Conservation (phyloP, 2,113 vertebrate species). For the Ptilorrhoa leucosticta region DNA sequence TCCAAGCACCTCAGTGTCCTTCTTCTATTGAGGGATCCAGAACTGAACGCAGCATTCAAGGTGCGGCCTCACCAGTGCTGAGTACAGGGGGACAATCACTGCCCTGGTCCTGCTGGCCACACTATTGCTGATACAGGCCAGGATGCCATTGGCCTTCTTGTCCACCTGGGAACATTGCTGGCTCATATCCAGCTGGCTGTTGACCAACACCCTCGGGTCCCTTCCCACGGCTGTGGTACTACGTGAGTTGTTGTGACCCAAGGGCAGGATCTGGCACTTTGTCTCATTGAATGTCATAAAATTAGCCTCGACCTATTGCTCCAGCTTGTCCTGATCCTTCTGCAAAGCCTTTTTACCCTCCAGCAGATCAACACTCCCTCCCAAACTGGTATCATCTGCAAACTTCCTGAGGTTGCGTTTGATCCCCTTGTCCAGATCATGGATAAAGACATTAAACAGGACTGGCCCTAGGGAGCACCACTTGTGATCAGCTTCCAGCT, state of each 20-base stretch:
- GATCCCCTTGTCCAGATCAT: background rate
- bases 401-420: background rate
- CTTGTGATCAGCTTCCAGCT: background rate
- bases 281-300: background rate
- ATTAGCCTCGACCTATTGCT: background rate
- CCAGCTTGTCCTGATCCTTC: background rate
- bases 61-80: fast-evolving
- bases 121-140: background rate
- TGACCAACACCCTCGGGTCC: background rate
- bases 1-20: background rate
- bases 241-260: background rate
- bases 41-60: background rate
- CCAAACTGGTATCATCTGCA: background rate
- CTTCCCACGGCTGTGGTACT: background rate
- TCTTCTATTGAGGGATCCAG: background rate
- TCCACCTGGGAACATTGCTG: background rate
- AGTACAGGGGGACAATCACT: background rate
- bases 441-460: background rate
- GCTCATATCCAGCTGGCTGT: background rate
- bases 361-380: background rate
- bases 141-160: background rate
- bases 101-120: background rate
- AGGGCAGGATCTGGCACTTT: background rate
- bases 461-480: background rate
- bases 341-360: background rate